These are phyloP conservation scores for Actinia equina DNA, from an alignment of 64 coral and sea anemone species.

Conservation along the genomic window DNA sequence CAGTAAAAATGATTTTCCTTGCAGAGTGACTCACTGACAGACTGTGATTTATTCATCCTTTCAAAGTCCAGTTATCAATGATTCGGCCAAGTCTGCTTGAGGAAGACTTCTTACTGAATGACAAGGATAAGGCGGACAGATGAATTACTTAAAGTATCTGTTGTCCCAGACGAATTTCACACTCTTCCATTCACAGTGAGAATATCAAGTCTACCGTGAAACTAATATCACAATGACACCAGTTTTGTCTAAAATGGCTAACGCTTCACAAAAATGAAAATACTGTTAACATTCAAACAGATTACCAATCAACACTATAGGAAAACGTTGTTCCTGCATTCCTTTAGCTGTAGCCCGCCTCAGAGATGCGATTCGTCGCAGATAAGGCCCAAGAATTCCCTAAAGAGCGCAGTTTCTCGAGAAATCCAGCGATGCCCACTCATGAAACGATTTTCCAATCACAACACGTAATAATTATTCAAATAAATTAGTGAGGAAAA, in stretches of 20 bases:
- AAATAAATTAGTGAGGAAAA: constrained; percentile 18
- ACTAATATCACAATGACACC: neutral
- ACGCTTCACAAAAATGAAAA: neutral
- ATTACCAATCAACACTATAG: neutral
- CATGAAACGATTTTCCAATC: neutral
- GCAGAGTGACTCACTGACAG: too few species aligned
- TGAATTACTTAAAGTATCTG: neutral
- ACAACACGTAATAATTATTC: neutral
- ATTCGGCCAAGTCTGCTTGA: neutral
- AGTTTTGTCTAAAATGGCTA: neutral
- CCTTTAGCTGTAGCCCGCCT: neutral
- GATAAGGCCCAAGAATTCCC: neutral
- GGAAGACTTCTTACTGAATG: neutral
- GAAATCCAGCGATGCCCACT: neutral
- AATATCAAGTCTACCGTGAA: neutral
- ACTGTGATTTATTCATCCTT: neutral
- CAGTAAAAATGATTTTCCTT: too few species aligned
- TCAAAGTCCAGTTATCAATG: neutral
- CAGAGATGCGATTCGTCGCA: neutral
- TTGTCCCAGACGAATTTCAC: neutral
- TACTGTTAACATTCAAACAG: neutral
- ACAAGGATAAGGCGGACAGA: neutral
- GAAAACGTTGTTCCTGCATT: neutral
- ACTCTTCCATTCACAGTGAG: neutral
- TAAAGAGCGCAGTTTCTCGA: neutral